A percentile compares a stretch with the other conserved stretches of the same genome.
phyloP scores from a whole-genome alignment of 2,797 vertebrate species.

The Clarias fuscus region DNA sequence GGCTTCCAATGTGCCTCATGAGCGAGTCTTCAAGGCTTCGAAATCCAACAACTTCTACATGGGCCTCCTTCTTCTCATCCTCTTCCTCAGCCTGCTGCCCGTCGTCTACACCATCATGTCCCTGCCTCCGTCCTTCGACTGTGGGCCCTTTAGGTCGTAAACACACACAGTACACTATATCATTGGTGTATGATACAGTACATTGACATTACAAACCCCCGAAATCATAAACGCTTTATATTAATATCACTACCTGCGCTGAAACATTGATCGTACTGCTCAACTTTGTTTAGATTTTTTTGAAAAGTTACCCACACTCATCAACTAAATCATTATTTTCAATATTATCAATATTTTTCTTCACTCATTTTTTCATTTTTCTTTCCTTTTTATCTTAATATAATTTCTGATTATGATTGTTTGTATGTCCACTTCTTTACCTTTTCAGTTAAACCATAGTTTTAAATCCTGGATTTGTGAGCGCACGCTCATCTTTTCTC shows the following conservation, averaged over 20 bases:
- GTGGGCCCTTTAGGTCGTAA: slow-evolving; percentile 93
- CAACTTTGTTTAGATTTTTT: not conserved
- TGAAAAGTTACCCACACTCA: not conserved
- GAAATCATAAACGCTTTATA: slow-evolving; percentile 23
- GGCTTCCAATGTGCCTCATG: slow-evolving; percentile 95
- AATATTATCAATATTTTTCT: not conserved
- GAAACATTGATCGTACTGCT: not conserved
- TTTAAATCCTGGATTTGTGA: not conserved
- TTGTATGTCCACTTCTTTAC: not conserved
- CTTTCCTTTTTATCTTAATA: not conserved
- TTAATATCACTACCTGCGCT: not conserved
- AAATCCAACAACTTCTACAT: slow-evolving; percentile 99
- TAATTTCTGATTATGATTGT: not conserved
- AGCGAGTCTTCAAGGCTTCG: slow-evolving; percentile 96
- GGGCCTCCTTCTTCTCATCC: slow-evolving; percentile 92
- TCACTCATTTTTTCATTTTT: not conserved
- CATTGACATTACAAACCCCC: not conserved
- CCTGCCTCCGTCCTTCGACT: slow-evolving; percentile 95
- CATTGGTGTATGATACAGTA: no score
- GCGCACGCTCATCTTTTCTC: slow-evolving; percentile 25
- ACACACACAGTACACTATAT: not conserved
- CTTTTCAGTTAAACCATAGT: not conserved
- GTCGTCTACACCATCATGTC: slow-evolving; percentile 98
- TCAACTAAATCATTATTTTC: not conserved
- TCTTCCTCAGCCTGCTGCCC: slow-evolving; percentile 94